Base-by-base conservation (phyloP, 2,113 vertebrate species). In the Cynocephalus volans region DNA sequence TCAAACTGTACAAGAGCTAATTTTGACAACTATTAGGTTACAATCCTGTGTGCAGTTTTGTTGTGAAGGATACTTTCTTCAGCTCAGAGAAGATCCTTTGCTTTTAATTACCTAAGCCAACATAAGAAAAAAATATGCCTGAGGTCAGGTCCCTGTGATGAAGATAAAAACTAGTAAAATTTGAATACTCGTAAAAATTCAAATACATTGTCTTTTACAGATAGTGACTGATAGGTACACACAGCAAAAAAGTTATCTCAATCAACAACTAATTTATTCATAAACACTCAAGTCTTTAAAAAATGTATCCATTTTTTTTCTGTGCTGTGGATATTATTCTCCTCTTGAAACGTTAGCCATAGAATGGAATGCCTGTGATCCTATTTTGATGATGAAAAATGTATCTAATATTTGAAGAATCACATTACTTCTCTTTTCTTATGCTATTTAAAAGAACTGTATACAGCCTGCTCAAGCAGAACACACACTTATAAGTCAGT, bases 81-180 rank as follows among this genome's bases (percentile, higher is more conserved):
- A 93, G 18, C 18, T 93, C 8, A 41, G 7, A 80, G 65, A 91
- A 80, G 52, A 17, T 18, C 15, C 52, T 87, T 93, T 93, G 26
- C 60, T 58, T 58, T 90, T 96, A 89, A 91, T 58, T 79, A 45
- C 36, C 48, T 26, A 70, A 86, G 4, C 8, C 79, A 70, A 18
- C 21, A 91, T 54, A 21, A 93, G 23, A 10, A 88, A 75, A 84
- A 89, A 48, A 21, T 67, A 5, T 95, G 6, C 36, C 60, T 33
- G 5, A 70, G 56, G 73, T 64, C 17, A 79, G 13, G 24, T 21
- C 48, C 54, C 77, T 88, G 6, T 76, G 45, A 87, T 88, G 19
- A 88, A 77, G 26, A 95, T 70, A 87, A 92, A 90, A 91, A 64
- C 9, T 3, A 76, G 13, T 79, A 58, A 88, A 97, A 82, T 90